A percentile compares a stretch with the other conserved stretches of the same genome.
These are phyloP conservation scores for Anseranas semipalmata DNA, from an alignment of 2,113 vertebrate species.

Conservation along the genomic window DNA sequence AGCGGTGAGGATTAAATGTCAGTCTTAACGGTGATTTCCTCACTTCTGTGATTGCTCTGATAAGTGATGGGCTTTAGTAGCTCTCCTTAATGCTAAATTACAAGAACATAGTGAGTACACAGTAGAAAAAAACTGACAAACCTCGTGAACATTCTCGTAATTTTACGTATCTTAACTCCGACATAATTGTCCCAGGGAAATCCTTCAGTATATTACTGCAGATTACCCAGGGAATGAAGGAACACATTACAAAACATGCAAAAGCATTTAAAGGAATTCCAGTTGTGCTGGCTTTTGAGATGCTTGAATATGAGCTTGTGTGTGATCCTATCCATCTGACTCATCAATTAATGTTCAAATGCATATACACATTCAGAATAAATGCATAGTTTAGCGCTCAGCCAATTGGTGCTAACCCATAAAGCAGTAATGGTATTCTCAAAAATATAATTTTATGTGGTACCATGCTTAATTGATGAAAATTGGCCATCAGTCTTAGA, in stretches of 20 bases:
- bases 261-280: slow-evolving; percentile 1
- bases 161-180: neutral
- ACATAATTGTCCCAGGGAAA: neutral
- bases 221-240: neutral
- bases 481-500: neutral
- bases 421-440: neutral
- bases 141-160: neutral
- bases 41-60: neutral
- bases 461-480: neutral
- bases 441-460: neutral
- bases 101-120: neutral
- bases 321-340: neutral
- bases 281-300: neutral
- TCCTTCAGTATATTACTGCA: neutral
- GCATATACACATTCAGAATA: neutral
- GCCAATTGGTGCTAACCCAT: neutral
- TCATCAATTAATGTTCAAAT: neutral
- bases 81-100: neutral
- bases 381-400: neutral
- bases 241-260: neutral
- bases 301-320: neutral
- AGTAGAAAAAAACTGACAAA: neutral
- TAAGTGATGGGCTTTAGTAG: neutral
- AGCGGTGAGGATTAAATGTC: slow-evolving; percentile 33
- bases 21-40: slow-evolving; percentile 11